Percentiles rank a stretch among this genome's conserved stretches.
Evolutionary conservation across 2,113 vertebrate species (phyloP).

Genomic region (Galeopterus variegatus): DNA sequence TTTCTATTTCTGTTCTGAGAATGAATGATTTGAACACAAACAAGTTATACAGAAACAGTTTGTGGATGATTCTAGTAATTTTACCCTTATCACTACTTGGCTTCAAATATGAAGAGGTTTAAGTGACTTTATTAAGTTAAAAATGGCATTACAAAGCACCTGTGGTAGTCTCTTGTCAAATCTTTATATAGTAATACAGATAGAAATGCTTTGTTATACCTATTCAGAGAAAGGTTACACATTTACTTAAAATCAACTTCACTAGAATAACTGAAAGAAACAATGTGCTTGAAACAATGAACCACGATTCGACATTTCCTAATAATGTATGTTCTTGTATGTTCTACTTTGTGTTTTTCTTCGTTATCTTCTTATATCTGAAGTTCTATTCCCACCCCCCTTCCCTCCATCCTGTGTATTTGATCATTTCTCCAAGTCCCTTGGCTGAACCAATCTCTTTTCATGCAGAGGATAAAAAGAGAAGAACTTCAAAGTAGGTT

Average conservation of each 20-base stretch:
- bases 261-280: conserved; percentile 79
- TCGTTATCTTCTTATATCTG: conserved; percentile 91
- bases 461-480: conserved; percentile 93
- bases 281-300: conserved; percentile 75
- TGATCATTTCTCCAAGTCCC: conserved; percentile 94
- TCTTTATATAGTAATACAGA: conserved; percentile 80
- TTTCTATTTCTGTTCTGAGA: conserved; percentile 36
- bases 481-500: conserved; percentile 94
- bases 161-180: conserved; percentile 83
- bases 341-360: conserved; percentile 89
- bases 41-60: conserved; percentile 66
- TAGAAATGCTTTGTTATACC: conserved; percentile 75
- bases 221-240: conserved; percentile 68
- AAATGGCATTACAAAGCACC: conserved; percentile 84
- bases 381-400: conserved; percentile 86
- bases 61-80: conserved; percentile 82
- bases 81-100: conserved; percentile 81
- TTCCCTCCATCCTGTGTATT: conserved; percentile 88
- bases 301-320: conserved; percentile 80
- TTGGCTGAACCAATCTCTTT: conserved; percentile 93
- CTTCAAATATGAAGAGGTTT: conserved; percentile 81
- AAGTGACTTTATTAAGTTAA: conserved; percentile 86
- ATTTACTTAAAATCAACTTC: conserved; percentile 82
- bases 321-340: conserved; percentile 83
- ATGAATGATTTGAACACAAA: conserved; percentile 62